Conservation (phyloP, 2,113 vertebrate genomes). For the Tychaedon coryphoeus region DNA sequence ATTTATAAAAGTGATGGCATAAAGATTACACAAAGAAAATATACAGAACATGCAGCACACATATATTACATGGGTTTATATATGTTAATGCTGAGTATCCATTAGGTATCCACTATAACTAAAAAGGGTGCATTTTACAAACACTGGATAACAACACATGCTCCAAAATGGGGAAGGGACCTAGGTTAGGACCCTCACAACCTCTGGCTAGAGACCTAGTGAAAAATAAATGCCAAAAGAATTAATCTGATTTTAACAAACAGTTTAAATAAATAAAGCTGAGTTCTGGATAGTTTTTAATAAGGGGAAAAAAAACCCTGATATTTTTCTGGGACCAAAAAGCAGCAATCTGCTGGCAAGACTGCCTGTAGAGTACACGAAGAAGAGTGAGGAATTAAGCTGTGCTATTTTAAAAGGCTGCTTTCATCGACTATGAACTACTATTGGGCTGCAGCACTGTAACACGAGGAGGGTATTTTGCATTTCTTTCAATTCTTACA, state of each 20-base stretch:
- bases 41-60: neutral
- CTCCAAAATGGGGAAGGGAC: neutral
- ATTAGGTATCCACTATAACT: neutral
- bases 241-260: neutral
- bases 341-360: neutral
- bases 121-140: neutral
- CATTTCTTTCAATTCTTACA: neutral
- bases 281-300: neutral
- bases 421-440: neutral
- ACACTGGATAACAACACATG: neutral
- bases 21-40: neutral
- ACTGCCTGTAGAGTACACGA: neutral
- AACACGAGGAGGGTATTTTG: neutral
- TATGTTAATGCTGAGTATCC: neutral
- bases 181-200: neutral
- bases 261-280: neutral
- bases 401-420: conserved; percentile 28
- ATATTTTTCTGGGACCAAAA: neutral
- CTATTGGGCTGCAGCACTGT: neutral
- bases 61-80: neutral
- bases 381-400: neutral
- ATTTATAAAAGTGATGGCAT: neutral
- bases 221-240: neutral
- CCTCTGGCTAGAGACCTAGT: neutral
- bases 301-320: rapidly evolving